A percentile compares a stretch with the other conserved stretches of the same genome.
Evolutionary conservation across 2,113 vertebrate genomes (phyloP).

Genomic region (Sula dactylatra): DNA sequence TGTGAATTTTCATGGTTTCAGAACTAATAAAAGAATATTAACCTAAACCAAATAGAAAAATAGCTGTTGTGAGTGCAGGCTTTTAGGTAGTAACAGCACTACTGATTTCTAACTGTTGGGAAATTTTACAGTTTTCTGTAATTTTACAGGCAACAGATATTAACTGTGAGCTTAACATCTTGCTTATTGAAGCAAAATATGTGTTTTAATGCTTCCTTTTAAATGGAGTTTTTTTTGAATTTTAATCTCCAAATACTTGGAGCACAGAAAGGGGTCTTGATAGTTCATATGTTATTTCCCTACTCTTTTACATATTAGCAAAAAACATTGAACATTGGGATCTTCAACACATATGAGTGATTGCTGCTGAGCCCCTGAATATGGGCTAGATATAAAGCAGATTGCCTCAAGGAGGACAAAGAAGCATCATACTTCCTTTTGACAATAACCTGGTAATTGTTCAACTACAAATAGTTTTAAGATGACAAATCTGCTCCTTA

Average conservation of each 20-base stretch:
- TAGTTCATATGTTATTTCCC: not conserved
- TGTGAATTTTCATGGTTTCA: not conserved
- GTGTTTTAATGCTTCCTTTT: not conserved
- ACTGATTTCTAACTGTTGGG: not conserved
- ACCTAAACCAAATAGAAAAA: not conserved
- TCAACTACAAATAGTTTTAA: not conserved
- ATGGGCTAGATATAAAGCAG: rapidly evolving
- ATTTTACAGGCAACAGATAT: not conserved
- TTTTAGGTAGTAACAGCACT: not conserved
- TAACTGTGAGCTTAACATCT: not conserved
- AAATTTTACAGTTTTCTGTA: not conserved
- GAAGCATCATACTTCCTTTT: not conserved
- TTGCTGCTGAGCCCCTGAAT: not conserved
- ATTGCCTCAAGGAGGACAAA: not conserved
- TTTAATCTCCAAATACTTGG: not conserved
- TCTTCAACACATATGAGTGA: not conserved
- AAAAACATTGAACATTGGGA: not conserved
- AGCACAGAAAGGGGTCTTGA: not conserved
- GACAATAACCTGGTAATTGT: not conserved
- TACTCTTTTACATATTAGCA: not conserved
- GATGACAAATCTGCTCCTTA: not conserved
- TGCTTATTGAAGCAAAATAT: not conserved
- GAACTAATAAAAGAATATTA: not conserved
- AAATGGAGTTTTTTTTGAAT: not conserved
- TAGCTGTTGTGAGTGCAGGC: not conserved